phyloP scores from a whole-genome alignment of 2,888 invertebrate species.

The Lycia hirtaria region DNA sequence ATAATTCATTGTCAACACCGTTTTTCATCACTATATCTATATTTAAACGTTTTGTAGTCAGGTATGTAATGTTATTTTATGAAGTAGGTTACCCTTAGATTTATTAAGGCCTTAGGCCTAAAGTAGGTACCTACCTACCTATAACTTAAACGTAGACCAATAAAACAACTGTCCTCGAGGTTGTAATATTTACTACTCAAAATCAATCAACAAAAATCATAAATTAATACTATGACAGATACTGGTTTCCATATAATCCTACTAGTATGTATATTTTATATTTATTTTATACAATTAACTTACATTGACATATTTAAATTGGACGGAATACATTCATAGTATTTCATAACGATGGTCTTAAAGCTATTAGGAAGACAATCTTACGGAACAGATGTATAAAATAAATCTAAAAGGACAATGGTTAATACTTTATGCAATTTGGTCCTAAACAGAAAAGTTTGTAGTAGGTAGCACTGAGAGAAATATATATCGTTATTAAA shows the following conservation, averaged over 20 bases:
- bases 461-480: too few species aligned
- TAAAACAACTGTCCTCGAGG: constrained; percentile 41
- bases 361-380: constrained; percentile 14
- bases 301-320: constrained; percentile 5
- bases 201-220: constrained; percentile 68
- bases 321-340: constrained; percentile 27
- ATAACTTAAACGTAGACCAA: constrained; percentile 28
- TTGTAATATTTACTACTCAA: constrained; percentile 64
- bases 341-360: constrained; percentile 31
- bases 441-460: too few species aligned
- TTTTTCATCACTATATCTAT: too few species aligned
- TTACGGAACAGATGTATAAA: neutral
- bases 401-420: neutral
- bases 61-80: too few species aligned
- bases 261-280: neutral
- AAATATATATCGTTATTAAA: too few species aligned
- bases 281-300: constrained; percentile 19
- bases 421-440: too few species aligned
- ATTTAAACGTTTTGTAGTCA: too few species aligned
- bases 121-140: neutral
- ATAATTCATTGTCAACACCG: too few species aligned
- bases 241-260: constrained; percentile 31
- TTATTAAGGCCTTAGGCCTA: too few species aligned
- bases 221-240: constrained; percentile 58
- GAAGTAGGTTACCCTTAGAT: too few species aligned